phyloP scores from a whole-genome alignment of 2,888 invertebrate genomes.

The Caenorhabditis wallacei region DNA sequence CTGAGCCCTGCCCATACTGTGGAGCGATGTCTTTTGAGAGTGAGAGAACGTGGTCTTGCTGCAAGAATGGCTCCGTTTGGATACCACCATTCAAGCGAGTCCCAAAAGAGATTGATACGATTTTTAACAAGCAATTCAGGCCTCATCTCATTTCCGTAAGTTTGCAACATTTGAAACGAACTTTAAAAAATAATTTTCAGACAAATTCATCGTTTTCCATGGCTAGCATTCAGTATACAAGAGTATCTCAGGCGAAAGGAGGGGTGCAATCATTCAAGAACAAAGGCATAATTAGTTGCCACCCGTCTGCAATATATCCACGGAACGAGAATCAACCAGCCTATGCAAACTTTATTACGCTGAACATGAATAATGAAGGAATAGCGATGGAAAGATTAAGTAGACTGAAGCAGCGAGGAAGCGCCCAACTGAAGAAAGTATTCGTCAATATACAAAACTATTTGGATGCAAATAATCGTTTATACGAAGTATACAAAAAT shows the following conservation, averaged over 20 bases:
- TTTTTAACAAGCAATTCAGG: neutral
- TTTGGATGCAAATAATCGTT: neutral
- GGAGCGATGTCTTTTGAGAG: neutral
- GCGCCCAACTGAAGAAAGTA: neutral
- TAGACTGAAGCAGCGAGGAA: neutral
- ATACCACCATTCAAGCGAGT: neutral
- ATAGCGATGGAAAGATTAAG: neutral
- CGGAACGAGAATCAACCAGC: neutral
- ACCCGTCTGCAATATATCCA: neutral
- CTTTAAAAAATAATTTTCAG: neutral
- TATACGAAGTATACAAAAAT: neutral
- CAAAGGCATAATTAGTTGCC: neutral
- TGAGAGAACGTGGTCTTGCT: neutral
- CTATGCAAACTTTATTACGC: neutral
- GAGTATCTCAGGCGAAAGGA: neutral
- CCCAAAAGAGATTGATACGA: neutral
- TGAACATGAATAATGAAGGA: neutral
- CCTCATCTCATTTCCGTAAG: neutral
- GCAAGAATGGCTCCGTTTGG: constrained; percentile 8
- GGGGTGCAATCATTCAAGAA: neutral
- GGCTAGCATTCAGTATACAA: neutral
- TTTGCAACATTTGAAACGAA: neutral
- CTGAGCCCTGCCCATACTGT: neutral
- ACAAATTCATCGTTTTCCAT: constrained; percentile 2
- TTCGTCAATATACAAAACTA: neutral